These are phyloP conservation scores for Seira ritae DNA, from an alignment of 2,888 invertebrate species.

Conservation along the genomic window DNA sequence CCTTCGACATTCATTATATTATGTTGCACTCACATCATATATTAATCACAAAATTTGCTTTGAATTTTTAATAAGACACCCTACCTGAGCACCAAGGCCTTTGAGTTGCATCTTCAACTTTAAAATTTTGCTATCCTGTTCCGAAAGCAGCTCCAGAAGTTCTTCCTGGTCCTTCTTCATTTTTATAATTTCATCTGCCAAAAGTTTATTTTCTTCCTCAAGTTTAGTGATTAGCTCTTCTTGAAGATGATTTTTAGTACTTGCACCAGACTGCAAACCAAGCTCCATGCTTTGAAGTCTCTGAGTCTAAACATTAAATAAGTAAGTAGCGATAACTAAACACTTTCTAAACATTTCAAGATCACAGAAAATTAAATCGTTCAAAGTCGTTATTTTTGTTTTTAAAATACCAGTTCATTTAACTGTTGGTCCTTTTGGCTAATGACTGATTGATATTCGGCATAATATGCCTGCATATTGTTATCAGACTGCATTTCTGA, in stretches of 20 bases:
- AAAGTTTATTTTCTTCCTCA: conserved; percentile 75
- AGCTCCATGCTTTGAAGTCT: conserved; percentile 53
- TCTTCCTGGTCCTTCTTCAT: conserved; percentile 95
- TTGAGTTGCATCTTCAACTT: conserved; percentile 74
- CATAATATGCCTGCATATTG: conserved; percentile 56
- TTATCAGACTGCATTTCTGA: conserved; percentile 44
- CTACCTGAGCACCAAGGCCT: conserved; percentile 55
- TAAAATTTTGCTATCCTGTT: conserved; percentile 87
- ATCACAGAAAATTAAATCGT: not conserved
- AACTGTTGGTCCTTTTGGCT: conserved; percentile 88
- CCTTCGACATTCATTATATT: conserved; percentile 9
- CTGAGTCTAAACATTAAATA: conserved; percentile 53
- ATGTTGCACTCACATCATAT: not conserved
- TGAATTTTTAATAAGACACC: too few species aligned
- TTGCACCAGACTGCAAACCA: conserved; percentile 22
- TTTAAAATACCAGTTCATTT: conserved; percentile 76
- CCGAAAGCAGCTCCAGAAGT: conserved; percentile 89
- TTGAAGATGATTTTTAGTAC: conserved; percentile 66
- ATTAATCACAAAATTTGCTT: not conserved
- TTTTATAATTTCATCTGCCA: conserved; percentile 79
- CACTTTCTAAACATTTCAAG: not conserved
- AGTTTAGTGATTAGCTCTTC: conserved; percentile 71
- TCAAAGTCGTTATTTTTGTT: not conserved
- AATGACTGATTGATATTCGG: conserved; percentile 64
- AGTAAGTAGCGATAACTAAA: too few species aligned